Conservation (phyloP, 2,888 invertebrate genomes). For the Acrobasis suavella region DNA sequence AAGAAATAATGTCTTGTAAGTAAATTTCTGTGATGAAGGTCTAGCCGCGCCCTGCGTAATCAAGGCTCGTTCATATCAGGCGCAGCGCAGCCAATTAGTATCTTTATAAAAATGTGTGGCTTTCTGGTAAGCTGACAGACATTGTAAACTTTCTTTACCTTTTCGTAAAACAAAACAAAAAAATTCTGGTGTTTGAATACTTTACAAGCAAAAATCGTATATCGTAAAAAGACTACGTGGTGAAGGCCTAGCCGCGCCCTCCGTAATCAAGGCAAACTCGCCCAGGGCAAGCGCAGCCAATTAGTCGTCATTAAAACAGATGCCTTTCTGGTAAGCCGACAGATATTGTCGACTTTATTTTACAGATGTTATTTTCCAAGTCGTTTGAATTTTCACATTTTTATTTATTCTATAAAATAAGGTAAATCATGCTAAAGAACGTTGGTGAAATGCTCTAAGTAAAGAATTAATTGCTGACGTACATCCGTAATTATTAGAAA, state of each 20-base stretch:
- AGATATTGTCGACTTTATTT: conserved; percentile 5
- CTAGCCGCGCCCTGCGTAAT: conserved; percentile 45
- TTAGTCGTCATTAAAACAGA: conserved; percentile 48
- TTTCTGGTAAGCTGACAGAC: conserved; percentile 22
- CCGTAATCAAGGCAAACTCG: conserved; percentile 41
- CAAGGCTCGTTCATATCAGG: conserved; percentile 39
- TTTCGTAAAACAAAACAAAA: neutral
- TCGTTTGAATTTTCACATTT: neutral
- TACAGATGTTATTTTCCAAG: too few relatives aligned
- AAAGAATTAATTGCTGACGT: too few relatives aligned
- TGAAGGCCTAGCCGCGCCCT: conserved; percentile 46
- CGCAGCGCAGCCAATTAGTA: conserved; percentile 44
- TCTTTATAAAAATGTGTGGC: conserved; percentile 41
- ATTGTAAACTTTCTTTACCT: neutral
- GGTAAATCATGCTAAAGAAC: too few relatives aligned
- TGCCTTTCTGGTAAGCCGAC: conserved; percentile 26
- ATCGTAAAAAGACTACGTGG: conserved; percentile 33
- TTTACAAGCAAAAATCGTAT: conserved; percentile 25
- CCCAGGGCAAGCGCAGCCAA: conserved; percentile 39
- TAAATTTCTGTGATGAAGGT: conserved; percentile 34
- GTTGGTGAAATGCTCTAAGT: too few relatives aligned
- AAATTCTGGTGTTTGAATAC: too few relatives aligned
- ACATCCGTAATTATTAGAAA: too few relatives aligned
- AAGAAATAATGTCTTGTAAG: neutral
- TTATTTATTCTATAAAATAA: too few relatives aligned